Percentiles rank a stretch among this genome's conserved stretches.
phyloP scores from a whole-genome alignment of 2,113 vertebrate genomes.

The Microtus richardsoni region DNA sequence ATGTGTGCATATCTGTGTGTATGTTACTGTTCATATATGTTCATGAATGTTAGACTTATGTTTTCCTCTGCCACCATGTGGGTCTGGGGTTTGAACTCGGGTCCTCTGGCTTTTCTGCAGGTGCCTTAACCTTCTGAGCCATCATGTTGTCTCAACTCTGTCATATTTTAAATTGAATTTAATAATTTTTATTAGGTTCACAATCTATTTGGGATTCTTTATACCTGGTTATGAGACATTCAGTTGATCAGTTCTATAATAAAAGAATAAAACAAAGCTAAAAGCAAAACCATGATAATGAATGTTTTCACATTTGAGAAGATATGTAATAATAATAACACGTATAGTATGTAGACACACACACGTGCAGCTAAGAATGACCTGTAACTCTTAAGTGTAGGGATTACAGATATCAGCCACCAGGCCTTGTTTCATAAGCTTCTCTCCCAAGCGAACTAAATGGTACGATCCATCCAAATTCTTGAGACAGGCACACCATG shows the following conservation, averaged over 20 bases:
- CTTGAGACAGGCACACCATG: background rate
- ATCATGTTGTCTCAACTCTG: background rate
- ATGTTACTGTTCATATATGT: background rate
- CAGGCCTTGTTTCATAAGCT: background rate
- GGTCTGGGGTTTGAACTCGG: background rate
- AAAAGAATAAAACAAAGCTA: background rate
- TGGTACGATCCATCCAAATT: background rate
- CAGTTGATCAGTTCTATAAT: background rate
- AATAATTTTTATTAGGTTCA: background rate
- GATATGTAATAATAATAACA: background rate
- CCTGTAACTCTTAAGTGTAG: no score
- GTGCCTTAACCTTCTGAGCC: background rate
- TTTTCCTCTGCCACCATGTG: background rate
- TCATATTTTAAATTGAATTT: constrained; percentile 1
- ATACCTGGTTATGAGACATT: background rate
- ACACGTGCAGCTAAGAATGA: background rate
- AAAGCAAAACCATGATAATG: background rate
- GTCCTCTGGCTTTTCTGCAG: no score
- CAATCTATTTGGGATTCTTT: background rate
- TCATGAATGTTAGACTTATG: no score
- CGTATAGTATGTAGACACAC: background rate
- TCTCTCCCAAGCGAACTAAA: background rate
- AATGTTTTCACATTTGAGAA: background rate
- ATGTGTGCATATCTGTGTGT: background rate
- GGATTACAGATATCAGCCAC: no score